Evolutionary conservation across 2,797 vertebrate species (phyloP).

Genomic region (Tenualosa ilisha): DNA sequence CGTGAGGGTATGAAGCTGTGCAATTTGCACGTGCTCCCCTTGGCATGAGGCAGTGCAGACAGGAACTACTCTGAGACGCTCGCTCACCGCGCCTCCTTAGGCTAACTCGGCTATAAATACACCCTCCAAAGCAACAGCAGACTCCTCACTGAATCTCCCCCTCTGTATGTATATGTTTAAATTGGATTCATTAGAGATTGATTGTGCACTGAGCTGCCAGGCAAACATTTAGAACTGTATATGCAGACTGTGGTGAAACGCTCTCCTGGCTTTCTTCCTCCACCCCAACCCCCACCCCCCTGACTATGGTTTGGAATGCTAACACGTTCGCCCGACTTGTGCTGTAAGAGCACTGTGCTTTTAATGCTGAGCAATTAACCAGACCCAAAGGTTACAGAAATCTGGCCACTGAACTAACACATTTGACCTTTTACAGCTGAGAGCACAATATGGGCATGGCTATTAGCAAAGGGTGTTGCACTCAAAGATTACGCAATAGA

Average conservation of each 20-base stretch:
- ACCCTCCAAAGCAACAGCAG: background rate
- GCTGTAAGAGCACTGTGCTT: background rate
- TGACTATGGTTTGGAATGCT: background rate
- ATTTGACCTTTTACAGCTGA: slow-evolving; percentile 14
- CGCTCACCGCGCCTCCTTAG: background rate
- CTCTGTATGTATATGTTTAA: slow-evolving; percentile 27
- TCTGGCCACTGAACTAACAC: slow-evolving; percentile 3
- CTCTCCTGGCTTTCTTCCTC: background rate
- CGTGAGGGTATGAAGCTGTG: background rate
- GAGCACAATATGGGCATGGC: background rate
- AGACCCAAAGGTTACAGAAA: background rate
- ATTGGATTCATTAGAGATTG: slow-evolving; percentile 38
- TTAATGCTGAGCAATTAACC: background rate
- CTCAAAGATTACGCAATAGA: background rate
- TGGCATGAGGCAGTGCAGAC: slow-evolving; percentile 29
- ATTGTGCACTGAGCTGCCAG: slow-evolving; percentile 21
- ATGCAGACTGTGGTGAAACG: background rate
- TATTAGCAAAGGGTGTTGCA: slow-evolving; percentile 3
- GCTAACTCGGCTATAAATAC: background rate
- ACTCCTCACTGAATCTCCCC: background rate
- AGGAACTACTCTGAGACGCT: background rate
- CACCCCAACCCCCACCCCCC: background rate
- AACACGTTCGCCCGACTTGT: background rate
- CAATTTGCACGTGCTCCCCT: slow-evolving; percentile 39
- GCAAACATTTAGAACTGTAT: slow-evolving; percentile 25